Percentiles rank a stretch among this genome's conserved stretches.
phyloP scores from a whole-genome alignment of 1,140 invertebrate genomes.

The Eufriesea mexicana region DNA sequence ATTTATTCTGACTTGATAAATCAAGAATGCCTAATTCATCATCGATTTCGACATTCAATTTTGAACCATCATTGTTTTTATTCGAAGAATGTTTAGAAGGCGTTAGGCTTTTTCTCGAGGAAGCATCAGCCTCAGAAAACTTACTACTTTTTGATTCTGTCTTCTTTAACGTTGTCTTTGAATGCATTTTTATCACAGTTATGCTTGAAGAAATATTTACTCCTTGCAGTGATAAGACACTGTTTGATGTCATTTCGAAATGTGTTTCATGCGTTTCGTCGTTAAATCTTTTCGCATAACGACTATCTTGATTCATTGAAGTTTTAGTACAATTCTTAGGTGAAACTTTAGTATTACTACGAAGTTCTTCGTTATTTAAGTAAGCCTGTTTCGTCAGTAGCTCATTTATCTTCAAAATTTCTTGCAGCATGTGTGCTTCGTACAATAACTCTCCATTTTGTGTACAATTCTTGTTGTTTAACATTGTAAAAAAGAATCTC shows the following conservation, averaged over 20 bases:
- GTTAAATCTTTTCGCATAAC: background rate
- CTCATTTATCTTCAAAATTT: background rate
- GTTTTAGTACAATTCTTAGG: background rate
- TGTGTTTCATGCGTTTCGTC: background rate
- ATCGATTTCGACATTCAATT: background rate
- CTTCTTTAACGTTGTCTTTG: background rate
- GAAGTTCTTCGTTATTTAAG: background rate
- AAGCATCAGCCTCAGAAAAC: no score
- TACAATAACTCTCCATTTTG: background rate
- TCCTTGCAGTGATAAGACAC: background rate
- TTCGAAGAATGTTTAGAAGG: background rate
- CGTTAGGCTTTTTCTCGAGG: background rate
- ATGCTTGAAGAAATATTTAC: background rate
- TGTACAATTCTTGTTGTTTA: background rate
- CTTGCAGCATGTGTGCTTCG: background rate
- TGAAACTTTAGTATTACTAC: no score
- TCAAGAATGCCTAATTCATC: background rate
- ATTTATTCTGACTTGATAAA: background rate
- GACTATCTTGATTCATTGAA: no score
- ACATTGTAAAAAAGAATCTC: no score
- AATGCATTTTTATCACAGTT: background rate
- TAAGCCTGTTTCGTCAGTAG: background rate
- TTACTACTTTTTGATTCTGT: background rate
- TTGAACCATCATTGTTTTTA: background rate
- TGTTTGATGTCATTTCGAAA: background rate